Conservation (phyloP, 2,888 invertebrate genomes). For the Drosophila lutescens region DNA sequence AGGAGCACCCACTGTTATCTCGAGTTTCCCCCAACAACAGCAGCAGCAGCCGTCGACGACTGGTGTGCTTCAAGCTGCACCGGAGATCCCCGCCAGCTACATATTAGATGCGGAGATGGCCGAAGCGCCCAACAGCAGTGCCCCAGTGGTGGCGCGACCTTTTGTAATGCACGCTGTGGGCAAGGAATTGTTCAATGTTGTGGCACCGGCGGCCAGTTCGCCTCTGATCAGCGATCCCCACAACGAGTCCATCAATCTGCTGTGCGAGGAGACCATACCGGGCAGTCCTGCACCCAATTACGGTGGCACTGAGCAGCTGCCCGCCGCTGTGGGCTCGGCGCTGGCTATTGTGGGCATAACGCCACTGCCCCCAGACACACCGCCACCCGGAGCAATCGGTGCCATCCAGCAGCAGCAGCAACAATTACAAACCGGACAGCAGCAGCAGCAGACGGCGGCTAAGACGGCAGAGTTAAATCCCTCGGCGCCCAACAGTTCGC, state of each 20-base stretch:
- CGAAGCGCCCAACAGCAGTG: conserved; percentile 3
- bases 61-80: not conserved
- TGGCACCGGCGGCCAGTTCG: conserved; percentile 53
- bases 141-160: conserved; percentile 37
- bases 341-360: conserved; percentile 36
- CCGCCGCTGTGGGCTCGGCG: not conserved
- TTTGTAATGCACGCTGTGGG: conserved; percentile 48
- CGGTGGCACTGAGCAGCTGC: conserved; percentile 57
- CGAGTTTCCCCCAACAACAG: conserved; percentile 10
- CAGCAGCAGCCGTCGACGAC: not conserved
- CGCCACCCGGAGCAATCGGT: conserved; percentile 8
- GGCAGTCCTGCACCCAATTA: conserved; percentile 92
- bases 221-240: conserved; percentile 74
- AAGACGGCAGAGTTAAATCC: not conserved
- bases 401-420: conserved; percentile 7
- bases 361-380: conserved; percentile 45
- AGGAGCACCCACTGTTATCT: not conserved
- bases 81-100: conserved; percentile 14
- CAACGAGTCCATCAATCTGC: conserved; percentile 89
- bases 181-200: conserved; percentile 39
- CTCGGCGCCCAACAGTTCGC: conserved; percentile 78
- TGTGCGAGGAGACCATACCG: conserved; percentile 96
- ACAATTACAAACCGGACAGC: not conserved
- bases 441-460: not conserved
- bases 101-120: conserved; percentile 1